Base-by-base conservation (phyloP, 1,140 invertebrate genomes). In the Sarcophaga peregrina region DNA sequence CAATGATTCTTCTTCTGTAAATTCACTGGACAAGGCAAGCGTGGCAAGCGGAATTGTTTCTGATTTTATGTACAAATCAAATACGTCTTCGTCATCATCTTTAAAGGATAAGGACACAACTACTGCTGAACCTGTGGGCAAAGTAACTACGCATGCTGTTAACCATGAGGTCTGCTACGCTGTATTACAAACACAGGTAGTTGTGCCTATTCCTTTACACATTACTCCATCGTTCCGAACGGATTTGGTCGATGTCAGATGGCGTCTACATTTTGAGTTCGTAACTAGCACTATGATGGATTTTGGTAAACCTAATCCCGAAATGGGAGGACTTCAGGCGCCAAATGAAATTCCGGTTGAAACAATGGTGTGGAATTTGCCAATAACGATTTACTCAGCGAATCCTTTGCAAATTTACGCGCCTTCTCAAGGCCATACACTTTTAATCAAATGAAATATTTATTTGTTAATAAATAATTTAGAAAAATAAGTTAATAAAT, bases 331-430 rank as follows among this genome's bases (percentile, higher is more conserved):
- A 82, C 97, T 97, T 95, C 95, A 95, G 86, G 97, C 96, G 20
- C 97, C 97, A 0, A 91, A 94, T 8, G 94, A 94, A 83, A 91
- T 99, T 15, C 94, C 97, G 25, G 97, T 99, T 81, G 97, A 99
- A 91, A 99, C 98, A 10, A 98, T 99, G 97, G 95, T 98, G 3
- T 99, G 98, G 98, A 97, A 98, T 92, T 91, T 99, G 46, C 98
- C 98, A 5, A 95, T 99, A 72, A 96, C 96, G 87, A 94, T 99
- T 75, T 97, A 97, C 91, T 96, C 97, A 0, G 97, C 97, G 4
- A 94, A 96, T 84, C 96, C 97, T 0, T 91, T 95, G 80, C 95
- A 97, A 87, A 94, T 96, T 5, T 90, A 89, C 83, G 86, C 87
- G 5, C 89, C 89, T 6, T 89, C 85, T 73, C 88, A 89, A 80